These are phyloP conservation scores for Rhagophthalmus giganteus DNA, from an alignment of 2,888 invertebrate species.

Conservation along the genomic window DNA sequence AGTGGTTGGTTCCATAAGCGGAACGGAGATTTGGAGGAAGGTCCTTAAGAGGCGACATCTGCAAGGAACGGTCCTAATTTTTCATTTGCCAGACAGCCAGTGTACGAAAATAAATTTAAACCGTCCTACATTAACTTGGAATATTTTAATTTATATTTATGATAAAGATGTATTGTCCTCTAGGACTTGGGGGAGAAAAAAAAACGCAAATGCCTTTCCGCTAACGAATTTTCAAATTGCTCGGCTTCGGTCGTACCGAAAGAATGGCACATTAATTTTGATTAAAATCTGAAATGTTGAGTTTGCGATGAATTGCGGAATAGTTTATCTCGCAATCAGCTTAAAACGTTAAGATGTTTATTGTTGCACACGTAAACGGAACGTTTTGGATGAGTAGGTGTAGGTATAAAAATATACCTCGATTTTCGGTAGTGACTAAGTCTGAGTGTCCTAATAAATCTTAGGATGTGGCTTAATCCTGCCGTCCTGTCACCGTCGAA, in stretches of 20 bases:
- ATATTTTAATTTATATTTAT: conserved; percentile 27
- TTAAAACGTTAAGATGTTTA: neutral
- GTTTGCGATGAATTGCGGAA: too few relatives aligned
- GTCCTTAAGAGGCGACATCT: conserved; percentile 23
- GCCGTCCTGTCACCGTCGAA: conserved; percentile 20
- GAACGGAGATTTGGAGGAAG: conserved; percentile 14
- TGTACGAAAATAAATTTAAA: conserved; percentile 24
- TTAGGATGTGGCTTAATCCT: conserved; percentile 23
- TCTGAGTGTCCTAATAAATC: conserved; percentile 17
- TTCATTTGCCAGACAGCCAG: conserved; percentile 20
- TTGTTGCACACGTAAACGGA: too few relatives aligned
- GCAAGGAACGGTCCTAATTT: conserved; percentile 27
- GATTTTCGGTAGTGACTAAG: conserved; percentile 11
- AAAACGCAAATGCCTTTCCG: too few relatives aligned
- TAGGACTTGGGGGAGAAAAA: conserved; percentile 1
- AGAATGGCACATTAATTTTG: too few relatives aligned
- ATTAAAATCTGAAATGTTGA: too few relatives aligned
- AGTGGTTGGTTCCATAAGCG: conserved; percentile 25
- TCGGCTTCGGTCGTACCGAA: too few relatives aligned
- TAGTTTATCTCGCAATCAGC: too few relatives aligned
- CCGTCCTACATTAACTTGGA: conserved; percentile 16
- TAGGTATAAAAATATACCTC: conserved; percentile 15
- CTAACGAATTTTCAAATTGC: too few relatives aligned
- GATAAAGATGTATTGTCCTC: conserved; percentile 14
- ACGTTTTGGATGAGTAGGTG: conserved; percentile 6